Conservation (phyloP, 1,140 invertebrate genomes). For the Idris sp. region DNA sequence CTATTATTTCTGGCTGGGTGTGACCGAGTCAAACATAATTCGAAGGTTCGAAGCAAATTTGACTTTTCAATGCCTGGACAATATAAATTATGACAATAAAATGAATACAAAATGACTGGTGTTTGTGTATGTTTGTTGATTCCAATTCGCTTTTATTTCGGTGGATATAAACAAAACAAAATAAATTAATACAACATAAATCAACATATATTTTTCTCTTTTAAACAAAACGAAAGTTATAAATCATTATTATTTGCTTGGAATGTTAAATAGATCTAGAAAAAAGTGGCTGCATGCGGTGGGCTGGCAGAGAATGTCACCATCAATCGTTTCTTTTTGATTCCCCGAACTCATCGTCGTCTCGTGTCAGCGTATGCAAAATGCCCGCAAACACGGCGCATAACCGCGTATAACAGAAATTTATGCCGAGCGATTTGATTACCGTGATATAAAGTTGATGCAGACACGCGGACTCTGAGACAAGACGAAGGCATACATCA, state of each 20-base stretch:
- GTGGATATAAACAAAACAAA: constrained; percentile 1
- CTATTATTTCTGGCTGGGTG: constrained; percentile 73
- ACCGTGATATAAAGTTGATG: constrained; percentile 77
- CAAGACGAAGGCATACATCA: constrained; percentile 78
- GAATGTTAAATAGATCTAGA: constrained; percentile 50
- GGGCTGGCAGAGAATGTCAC: constrained; percentile 52
- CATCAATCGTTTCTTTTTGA: constrained; percentile 62
- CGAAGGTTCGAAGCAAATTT: constrained; percentile 57
- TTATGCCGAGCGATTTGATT: constrained; percentile 78
- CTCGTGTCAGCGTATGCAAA: constrained; percentile 61
- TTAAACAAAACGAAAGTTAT: too few species aligned
- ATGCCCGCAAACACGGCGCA: constrained; percentile 62
- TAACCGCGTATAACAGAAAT: constrained; percentile 75
- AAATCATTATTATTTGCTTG: constrained; percentile 45
- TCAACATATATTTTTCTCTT: too few species aligned
- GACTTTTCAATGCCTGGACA: constrained; percentile 54
- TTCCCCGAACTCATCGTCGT: constrained; percentile 61
- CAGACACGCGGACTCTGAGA: constrained; percentile 70
- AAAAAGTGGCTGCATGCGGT: constrained; percentile 50
- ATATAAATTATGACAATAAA: constrained; percentile 57
- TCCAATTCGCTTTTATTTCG: not conserved
- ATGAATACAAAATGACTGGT: constrained; percentile 55
- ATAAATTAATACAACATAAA: constrained; percentile 23
- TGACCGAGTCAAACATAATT: constrained; percentile 65
- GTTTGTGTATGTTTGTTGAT: constrained; percentile 7